Evolutionary conservation across 2,113 vertebrate species (phyloP).

Genomic region (Penelope pileata): DNA sequence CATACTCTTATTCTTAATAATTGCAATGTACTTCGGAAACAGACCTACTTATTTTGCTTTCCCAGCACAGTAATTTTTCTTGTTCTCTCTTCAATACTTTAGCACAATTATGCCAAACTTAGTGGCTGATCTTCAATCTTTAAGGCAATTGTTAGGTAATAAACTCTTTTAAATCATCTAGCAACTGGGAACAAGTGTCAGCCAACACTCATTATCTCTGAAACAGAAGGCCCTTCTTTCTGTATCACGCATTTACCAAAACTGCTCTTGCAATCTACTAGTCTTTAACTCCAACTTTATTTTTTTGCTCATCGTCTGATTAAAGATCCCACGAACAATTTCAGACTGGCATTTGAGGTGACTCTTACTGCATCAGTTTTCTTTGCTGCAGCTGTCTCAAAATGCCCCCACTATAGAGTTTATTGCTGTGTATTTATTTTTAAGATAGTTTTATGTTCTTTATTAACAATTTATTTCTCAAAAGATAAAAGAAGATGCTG

Average conservation of each 20-base stretch:
- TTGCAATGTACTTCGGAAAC: conserved; percentile 37
- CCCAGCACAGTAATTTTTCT: conserved; percentile 22
- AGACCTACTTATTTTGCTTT: conserved; percentile 31
- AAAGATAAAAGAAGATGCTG: not conserved
- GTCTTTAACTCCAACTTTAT: not conserved
- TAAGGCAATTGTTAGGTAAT: not conserved
- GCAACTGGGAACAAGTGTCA: not conserved
- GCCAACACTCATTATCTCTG: rapidly evolving
- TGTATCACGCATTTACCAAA: not conserved
- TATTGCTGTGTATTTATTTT: conserved; percentile 13
- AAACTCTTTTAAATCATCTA: not conserved
- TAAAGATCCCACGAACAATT: not conserved
- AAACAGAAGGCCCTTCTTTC: not conserved
- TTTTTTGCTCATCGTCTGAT: not conserved
- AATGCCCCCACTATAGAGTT: not conserved
- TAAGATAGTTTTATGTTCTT: not conserved
- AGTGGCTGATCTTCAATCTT: not conserved
- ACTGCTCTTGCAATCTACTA: not conserved
- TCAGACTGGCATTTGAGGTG: not conserved
- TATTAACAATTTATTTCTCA: not conserved
- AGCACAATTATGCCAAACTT: not conserved
- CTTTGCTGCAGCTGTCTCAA: not conserved
- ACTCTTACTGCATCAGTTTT: not conserved
- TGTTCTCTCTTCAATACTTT: not conserved
- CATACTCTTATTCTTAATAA: not conserved